Evolutionary conservation across 2,888 invertebrate species (phyloP).

Genomic region (Orchesellides sinensis): DNA sequence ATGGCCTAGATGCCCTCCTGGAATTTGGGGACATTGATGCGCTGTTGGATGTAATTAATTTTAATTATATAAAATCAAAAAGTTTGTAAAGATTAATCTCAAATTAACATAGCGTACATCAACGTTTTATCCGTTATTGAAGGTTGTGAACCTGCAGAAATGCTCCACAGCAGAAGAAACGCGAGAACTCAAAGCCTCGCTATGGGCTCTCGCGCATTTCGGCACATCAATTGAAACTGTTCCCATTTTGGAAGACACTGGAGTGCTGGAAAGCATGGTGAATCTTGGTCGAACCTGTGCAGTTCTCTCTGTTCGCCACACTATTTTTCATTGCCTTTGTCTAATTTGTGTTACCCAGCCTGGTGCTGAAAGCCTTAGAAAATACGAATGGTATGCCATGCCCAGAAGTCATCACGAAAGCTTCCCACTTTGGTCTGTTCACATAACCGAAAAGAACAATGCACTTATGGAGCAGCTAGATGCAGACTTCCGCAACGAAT

Average conservation of each 20-base stretch:
- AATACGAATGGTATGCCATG: slow-evolving; percentile 80
- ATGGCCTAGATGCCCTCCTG: slow-evolving; percentile 80
- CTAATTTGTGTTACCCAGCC: slow-evolving; percentile 89
- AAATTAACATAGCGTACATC: too few species aligned
- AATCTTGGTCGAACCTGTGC: slow-evolving; percentile 87
- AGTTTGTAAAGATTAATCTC: too few species aligned
- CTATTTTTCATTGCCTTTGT: slow-evolving; percentile 92
- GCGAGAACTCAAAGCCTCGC: slow-evolving; percentile 88
- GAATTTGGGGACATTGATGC: slow-evolving; percentile 75
- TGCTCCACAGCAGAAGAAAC: slow-evolving; percentile 84
- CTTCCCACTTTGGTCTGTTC: slow-evolving; percentile 70
- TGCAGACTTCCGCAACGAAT: slow-evolving; percentile 38
- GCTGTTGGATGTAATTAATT: slow-evolving; percentile 55
- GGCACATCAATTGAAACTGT: slow-evolving; percentile 88
- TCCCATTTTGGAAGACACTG: slow-evolving; percentile 82
- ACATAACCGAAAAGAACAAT: slow-evolving; percentile 18
- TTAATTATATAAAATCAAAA: too few species aligned
- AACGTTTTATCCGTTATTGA: slow-evolving; percentile 59
- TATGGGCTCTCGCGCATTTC: slow-evolving; percentile 92
- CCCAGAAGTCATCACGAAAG: slow-evolving; percentile 73
- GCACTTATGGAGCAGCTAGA: slow-evolving; percentile 43
- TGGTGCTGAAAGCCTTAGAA: slow-evolving; percentile 88
- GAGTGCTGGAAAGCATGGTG: slow-evolving; percentile 79
- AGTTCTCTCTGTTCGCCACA: slow-evolving; percentile 92
- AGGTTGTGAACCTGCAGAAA: slow-evolving; percentile 78